phyloP scores from a whole-genome alignment of 2,113 vertebrate species.

The Tringa solitaria region DNA sequence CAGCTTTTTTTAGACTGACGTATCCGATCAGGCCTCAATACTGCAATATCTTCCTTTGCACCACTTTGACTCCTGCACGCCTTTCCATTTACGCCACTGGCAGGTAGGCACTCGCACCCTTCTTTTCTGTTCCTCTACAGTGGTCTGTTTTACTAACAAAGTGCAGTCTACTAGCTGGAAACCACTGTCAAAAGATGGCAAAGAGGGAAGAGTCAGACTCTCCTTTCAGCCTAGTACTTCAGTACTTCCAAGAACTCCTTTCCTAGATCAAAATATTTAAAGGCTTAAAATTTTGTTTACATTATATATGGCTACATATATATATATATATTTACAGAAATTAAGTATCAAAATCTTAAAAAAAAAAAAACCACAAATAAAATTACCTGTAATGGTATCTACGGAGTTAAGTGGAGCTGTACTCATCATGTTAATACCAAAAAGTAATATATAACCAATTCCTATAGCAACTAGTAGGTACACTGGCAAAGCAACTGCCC shows the following conservation, averaged over 20 bases:
- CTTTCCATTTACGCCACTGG: background rate
- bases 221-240: background rate
- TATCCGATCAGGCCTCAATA: background rate
- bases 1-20: background rate
- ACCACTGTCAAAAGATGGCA: background rate
- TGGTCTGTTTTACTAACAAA: background rate
- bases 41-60: background rate
- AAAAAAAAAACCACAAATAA: accelerated
- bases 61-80: too few species aligned
- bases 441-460: constrained; percentile 79
- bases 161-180: background rate
- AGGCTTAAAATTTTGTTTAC: background rate
- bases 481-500: constrained; percentile 88
- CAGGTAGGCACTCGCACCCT: background rate
- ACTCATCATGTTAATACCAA: constrained; percentile 92
- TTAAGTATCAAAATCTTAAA: background rate
- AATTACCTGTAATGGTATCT: constrained; percentile 89
- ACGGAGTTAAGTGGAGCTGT: constrained; percentile 88
- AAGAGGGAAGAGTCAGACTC: background rate
- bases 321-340: background rate
- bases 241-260: background rate
- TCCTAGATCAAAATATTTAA: background rate
- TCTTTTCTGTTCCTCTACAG: background rate
- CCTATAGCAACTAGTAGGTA: constrained; percentile 85
- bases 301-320: background rate